Conservation (phyloP, 2,113 vertebrate genomes). For the Entosphenus tridentatus region DNA sequence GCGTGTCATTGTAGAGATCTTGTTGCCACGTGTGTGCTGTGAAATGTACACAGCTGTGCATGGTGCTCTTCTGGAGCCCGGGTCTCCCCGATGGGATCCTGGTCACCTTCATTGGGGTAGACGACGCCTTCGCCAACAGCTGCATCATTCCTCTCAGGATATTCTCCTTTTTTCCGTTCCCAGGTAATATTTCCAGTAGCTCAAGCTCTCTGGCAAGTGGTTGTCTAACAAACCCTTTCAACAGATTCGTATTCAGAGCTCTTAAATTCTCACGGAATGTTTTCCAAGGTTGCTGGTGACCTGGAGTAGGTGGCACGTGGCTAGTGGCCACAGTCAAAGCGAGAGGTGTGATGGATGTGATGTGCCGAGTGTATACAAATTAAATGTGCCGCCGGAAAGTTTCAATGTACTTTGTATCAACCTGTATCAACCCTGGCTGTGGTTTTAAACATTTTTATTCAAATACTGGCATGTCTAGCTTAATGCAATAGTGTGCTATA, state of each 20-base stretch:
- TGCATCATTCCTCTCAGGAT: conserved; percentile 66
- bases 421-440: too few species aligned
- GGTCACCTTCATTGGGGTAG: conserved; percentile 72
- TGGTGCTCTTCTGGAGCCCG: conserved; percentile 88
- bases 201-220: neutral
- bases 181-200: conserved; percentile 34
- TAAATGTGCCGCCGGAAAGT: neutral
- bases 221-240: neutral
- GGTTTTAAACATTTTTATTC: too few species aligned
- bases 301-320: neutral
- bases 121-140: conserved; percentile 57
- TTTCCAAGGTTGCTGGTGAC: neutral
- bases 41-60: conserved; percentile 42
- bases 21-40: too few species aligned
- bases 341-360: neutral
- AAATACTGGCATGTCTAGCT: too few species aligned
- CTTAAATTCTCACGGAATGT: neutral
- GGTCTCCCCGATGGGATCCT: conserved; percentile 72
- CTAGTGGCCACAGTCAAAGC: neutral
- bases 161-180: conserved; percentile 91
- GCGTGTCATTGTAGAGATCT: too few species aligned
- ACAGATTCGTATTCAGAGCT: neutral
- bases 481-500: neutral
- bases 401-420: neutral
- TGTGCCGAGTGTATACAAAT: neutral